These are phyloP conservation scores for Thunnus thynnus DNA, from an alignment of 2,113 vertebrate species.

Conservation along the genomic window DNA sequence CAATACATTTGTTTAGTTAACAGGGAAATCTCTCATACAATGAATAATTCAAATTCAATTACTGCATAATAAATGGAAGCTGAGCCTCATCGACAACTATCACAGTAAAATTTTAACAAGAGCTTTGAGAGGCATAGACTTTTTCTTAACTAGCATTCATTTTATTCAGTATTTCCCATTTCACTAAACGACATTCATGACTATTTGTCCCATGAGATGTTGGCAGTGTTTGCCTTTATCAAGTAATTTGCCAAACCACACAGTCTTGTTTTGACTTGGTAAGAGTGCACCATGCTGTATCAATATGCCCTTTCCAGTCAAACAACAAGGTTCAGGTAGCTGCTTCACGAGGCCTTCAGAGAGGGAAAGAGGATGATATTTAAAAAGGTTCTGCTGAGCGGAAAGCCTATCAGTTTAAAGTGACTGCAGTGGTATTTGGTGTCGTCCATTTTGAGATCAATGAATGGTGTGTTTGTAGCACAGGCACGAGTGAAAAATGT, in stretches of 20 bases:
- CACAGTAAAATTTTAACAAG: conserved; percentile 45
- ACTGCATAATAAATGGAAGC: conserved; percentile 58
- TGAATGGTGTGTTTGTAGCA: conserved; percentile 61
- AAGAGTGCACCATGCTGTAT: conserved; percentile 7
- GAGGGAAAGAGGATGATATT: conserved; percentile 55
- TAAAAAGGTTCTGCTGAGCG: conserved; percentile 63
- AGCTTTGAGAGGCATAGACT: conserved; percentile 32
- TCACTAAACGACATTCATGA: conserved; percentile 28
- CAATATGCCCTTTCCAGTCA: conserved; percentile 54
- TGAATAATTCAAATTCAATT: conserved; percentile 72
- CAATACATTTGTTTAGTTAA: conserved; percentile 51
- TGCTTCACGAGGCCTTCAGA: conserved; percentile 33
- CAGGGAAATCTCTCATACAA: conserved; percentile 20
- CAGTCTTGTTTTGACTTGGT: conserved; percentile 21
- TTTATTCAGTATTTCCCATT: conserved; percentile 46
- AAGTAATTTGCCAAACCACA: conserved; percentile 45
- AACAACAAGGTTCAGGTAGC: conserved; percentile 60
- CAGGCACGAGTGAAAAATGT: conserved; percentile 69
- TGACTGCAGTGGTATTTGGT: conserved; percentile 61
- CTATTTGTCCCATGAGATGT: conserved; percentile 39
- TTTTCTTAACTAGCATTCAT: conserved; percentile 10
- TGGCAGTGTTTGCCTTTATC: conserved; percentile 26
- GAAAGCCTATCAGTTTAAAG: conserved; percentile 54
- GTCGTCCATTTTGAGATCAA: conserved; percentile 66
- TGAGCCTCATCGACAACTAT: conserved; percentile 43